Conservation (phyloP, 1,140 invertebrate genomes). For the Chlorops oryzae region DNA sequence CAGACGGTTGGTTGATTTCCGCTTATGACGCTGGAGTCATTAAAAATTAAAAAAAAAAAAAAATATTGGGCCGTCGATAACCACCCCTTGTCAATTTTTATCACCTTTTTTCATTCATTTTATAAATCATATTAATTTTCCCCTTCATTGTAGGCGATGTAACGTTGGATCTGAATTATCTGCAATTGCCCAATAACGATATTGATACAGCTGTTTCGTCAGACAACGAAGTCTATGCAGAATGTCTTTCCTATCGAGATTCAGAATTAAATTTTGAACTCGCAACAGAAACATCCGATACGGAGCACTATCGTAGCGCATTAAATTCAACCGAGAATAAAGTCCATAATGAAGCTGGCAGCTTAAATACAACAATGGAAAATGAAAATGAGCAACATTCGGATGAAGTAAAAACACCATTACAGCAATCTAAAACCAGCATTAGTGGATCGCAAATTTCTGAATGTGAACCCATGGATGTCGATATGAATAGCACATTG, state of each 20-base stretch:
- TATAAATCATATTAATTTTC: slow-evolving; percentile 1
- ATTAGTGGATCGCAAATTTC: background rate
- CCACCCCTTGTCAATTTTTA: background rate
- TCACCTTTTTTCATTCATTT: background rate
- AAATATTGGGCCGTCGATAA: background rate
- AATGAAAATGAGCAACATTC: background rate
- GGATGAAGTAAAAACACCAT: background rate
- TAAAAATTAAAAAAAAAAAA: background rate
- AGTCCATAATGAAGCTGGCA: background rate
- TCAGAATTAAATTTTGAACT: background rate
- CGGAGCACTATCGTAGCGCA: slow-evolving; percentile 35
- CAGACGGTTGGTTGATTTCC: too few species aligned
- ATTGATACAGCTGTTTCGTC: slow-evolving; percentile 19
- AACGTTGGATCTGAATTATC: background rate
- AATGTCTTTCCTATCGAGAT: slow-evolving; percentile 23
- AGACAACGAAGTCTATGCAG: slow-evolving; percentile 35
- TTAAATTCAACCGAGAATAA: slow-evolving; percentile 16
- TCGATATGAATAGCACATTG: slow-evolving; percentile 35
- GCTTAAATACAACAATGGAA: background rate
- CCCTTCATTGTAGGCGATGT: background rate
- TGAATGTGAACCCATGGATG: slow-evolving; percentile 35
- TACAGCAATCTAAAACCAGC: background rate
- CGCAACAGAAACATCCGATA: slow-evolving; percentile 23
- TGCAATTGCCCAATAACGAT: background rate
- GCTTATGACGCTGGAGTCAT: too few species aligned